Evolutionary conservation across 2,797 vertebrate genomes (phyloP), one percentile per base, ranked within the genome.

Genomic region (Sebastes oblongus): DNA sequence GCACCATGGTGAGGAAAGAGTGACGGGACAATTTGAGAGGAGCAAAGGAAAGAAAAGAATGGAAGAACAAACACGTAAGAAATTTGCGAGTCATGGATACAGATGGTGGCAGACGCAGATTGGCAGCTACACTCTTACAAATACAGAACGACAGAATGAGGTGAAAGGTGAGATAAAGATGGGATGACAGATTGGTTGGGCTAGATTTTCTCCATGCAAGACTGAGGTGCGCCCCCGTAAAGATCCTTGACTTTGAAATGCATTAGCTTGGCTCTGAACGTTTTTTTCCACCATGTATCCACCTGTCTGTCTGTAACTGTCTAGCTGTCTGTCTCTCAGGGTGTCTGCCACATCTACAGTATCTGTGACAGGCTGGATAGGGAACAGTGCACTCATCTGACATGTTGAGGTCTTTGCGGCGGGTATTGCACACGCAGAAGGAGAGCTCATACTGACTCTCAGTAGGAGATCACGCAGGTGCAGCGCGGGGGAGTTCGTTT

Each of bases 1-100:
- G 75, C 80, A 82, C 46, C 70, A 36, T 61, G 79, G 64, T 46
- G 84, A 77, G 81, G 78, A 77, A 75, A 77, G 78, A 73, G 77
- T 76, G 81, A 80, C n/a, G 24, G 60, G 66, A 77, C 72, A 81
- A 81, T 85, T 70, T 86, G 34, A 82, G 72, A 59, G 64, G 52
- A 64, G 67, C 32, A 66, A 70, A 59, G 32, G 39, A 72, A 72
- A 55, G 8, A 64, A 70, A 50, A 66, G 25, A 71, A 46, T 20
- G 13, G 25, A 11, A 61, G 20, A 29, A 72, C 22, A 77, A 82
- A 58, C 32, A 52, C 2, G 32, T 10, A 52, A 54, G 50, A 81
- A 74, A 71, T 5, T 24, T 36, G 66, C 3, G 22, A 59, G 46
- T n/a, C 29, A 71, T 9, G 13, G 54, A 60, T 34, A 18, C 50